A percentile compares a stretch with the other conserved stretches of the same genome.
phyloP scores from a whole-genome alignment of 2,888 invertebrate species.

The Drosophila kanekoi region DNA sequence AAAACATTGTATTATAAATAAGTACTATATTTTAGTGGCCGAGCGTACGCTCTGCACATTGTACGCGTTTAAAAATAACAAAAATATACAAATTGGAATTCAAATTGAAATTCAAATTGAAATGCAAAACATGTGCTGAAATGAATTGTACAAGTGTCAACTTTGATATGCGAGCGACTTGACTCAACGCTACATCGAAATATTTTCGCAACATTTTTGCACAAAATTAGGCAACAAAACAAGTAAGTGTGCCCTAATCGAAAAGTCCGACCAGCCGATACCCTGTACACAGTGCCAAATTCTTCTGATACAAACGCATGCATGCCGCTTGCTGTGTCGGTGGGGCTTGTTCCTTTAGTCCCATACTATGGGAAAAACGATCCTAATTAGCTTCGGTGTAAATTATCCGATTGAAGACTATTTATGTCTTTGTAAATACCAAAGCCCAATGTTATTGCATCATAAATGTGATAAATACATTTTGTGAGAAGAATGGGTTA shows the following conservation, averaged over 20 bases:
- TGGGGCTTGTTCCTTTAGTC: too few species aligned
- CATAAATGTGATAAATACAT: too few species aligned
- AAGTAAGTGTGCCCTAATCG: constrained; percentile 17
- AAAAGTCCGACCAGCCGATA: too few species aligned
- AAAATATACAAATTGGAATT: constrained; percentile 40
- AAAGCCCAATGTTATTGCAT: too few species aligned
- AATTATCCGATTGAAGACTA: too few species aligned
- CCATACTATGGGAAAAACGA: too few species aligned
- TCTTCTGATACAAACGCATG: too few species aligned
- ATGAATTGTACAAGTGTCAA: constrained; percentile 77
- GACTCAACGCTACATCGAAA: constrained; percentile 70
- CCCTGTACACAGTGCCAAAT: too few species aligned
- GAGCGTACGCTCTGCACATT: constrained; percentile 29
- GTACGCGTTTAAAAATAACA: constrained; percentile 52
- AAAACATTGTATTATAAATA: constrained; percentile 73
- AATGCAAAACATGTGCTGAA: constrained; percentile 73
- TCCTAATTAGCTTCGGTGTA: too few species aligned
- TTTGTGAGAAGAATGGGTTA: too few species aligned
- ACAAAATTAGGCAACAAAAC: constrained; percentile 54
- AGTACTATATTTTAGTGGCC: constrained; percentile 36
- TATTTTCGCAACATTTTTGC: constrained; percentile 50
- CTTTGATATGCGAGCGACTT: constrained; percentile 72
- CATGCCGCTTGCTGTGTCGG: too few species aligned
- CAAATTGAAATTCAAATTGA: constrained; percentile 58
- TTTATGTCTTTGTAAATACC: too few species aligned